Evolutionary conservation across 1,140 invertebrate species (phyloP), one percentile per base, ranked within the genome.

Genomic region (Drosophila littoralis): DNA sequence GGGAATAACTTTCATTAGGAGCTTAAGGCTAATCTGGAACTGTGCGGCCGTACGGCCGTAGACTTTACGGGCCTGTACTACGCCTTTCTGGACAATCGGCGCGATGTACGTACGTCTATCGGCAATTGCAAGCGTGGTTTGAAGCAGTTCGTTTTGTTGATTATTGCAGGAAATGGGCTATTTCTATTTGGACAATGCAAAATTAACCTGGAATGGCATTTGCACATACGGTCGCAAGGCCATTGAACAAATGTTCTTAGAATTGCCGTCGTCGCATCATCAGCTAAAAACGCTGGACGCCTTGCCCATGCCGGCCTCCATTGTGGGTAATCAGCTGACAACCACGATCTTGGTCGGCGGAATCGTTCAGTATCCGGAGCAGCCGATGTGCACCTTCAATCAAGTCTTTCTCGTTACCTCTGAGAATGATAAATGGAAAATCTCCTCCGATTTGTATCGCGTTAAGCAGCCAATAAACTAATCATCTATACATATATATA

Each of bases 151-250:
- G 8, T 28, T 5, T 28, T 28, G 22, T 28, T 28, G 22, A 28
- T 28, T 28, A 28, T 61, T 75, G 32, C 81, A 96, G 96, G 86
- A 95, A 77, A 95, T 97, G 75, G 94, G 94, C 0, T 95, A 95
- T 79, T 92, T 98, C 17, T 98, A 98, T 79, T 90, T 97, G 75
- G 96, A 97, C 48, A 95, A 94, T 32, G 97, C 95, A 12, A 93
- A 95, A 22, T 92, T 97, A 50, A 95, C 97, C 28, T 98, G 97
- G 97, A 97, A 98, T 93, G 97, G 97, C 36, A 97, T 97, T 93
- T 94, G 95, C 22, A 93, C 95, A 1, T 94, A 92, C 68, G 96
- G 96, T 7, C 95, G 94, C 83, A 95, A 96, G 51, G 94, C 93
- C 48, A 97, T 98, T 63, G 94, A 96, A 81, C 96, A 96, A 81